phyloP scores from a whole-genome alignment of 1,140 invertebrate genomes.

The Stegodyphus dumicola region DNA sequence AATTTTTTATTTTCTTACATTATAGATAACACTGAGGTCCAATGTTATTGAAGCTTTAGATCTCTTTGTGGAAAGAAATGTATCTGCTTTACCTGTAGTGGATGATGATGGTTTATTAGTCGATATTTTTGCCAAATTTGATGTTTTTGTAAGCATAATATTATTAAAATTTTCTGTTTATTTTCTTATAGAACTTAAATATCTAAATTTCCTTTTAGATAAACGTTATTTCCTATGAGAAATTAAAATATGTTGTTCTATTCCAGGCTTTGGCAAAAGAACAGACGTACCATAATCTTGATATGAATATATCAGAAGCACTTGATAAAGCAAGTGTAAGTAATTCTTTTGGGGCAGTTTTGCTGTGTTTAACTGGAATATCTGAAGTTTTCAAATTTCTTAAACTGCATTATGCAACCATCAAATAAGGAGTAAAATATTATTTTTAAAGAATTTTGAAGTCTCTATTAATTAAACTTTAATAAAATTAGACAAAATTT shows the following conservation, averaged over 20 bases:
- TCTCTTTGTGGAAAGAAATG: constrained; percentile 94
- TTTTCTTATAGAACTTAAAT: not conserved
- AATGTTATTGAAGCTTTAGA: constrained; percentile 94
- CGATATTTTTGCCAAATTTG: constrained; percentile 99
- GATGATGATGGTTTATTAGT: constrained; percentile 85
- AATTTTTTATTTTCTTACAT: not conserved
- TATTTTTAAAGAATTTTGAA: too few species aligned
- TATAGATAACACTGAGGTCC: constrained; percentile 78
- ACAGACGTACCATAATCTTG: constrained; percentile 98
- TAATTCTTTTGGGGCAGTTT: not conserved
- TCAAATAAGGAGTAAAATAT: too few species aligned
- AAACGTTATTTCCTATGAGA: not conserved
- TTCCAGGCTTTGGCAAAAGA: constrained; percentile 96
- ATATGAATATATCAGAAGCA: constrained; percentile 93
- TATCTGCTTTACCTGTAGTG: constrained; percentile 96
- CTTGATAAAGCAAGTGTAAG: constrained; percentile 94
- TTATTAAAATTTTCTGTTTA: not conserved
- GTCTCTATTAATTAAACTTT: too few species aligned
- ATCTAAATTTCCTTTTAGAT: not conserved
- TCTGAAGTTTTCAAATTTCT: too few species aligned
- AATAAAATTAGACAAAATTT: too few species aligned
- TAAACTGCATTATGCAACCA: too few species aligned
- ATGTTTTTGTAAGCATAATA: constrained; percentile 91
- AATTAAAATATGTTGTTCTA: constrained; percentile 34
- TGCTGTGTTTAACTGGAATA: too few species aligned